Base-by-base conservation (phyloP, 1,140 invertebrate species). In the Globodera rostochiensis region DNA sequence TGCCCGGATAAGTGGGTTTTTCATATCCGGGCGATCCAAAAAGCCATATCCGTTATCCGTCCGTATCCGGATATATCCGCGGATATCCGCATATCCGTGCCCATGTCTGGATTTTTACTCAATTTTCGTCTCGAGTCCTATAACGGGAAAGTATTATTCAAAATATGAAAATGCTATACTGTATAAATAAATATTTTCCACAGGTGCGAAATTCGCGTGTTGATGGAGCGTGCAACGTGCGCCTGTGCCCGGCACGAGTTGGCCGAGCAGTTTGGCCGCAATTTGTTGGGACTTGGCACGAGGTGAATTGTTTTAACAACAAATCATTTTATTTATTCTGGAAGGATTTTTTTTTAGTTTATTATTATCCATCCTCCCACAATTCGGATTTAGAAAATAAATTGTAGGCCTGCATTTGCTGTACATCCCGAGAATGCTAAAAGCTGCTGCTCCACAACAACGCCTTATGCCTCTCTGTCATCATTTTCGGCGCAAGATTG, bases 191-290 rank as follows among this genome's bases (percentile, higher is more conserved):
- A 36, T 36, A 25, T 71, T 71, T 69, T 69, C n/a, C 67, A 1
- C 64, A 60, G 74, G 74, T 76, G 74, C 36, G 74, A 76, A 49
- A 53, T 76, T 50, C 74, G 74, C 5, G 25, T 76, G 36, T n/a
- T 76, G 25, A 78, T 78, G 64, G 21, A 78, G n/a, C 21, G 64
- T 0, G 50, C 76, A 67, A 78, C 76, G 15, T 45, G 64, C 46
- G 60, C 71, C 49, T 78, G 76, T 46, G 76, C 64, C 21, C 46
- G 60, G 9, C 64, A 47, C 64, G 76, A 78, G 67, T 78, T 78
- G 53, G 47, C 49, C 49, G 9, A 19, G 0, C 64, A 67, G 36
- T 76, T 57, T 8, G 49, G n/a, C 4, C 49, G 9, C 50, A 46
- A 57, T 11, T 6, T 76, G 36, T 67, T 53, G 46, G 50, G 49